Evolutionary conservation across 2,797 vertebrate species (phyloP), one percentile per base, ranked within the genome.

Genomic region (Neopelma chrysocephalum): DNA sequence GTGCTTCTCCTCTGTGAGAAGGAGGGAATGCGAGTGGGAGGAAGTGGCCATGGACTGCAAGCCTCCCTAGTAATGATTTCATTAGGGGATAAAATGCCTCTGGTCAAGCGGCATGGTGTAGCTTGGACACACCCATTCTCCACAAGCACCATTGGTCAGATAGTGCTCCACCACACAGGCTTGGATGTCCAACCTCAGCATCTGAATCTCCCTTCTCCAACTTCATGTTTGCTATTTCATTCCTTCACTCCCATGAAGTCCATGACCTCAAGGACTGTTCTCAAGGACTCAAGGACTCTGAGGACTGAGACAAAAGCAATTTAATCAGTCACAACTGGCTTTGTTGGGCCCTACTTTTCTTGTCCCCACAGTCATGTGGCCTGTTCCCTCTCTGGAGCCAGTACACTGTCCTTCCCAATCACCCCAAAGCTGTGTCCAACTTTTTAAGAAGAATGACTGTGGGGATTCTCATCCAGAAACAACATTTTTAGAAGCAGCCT

Each of bases 341-440:
- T 86, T 71, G 29, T 29, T 81, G 76, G 6, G 26, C 68, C 32
- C 50, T 57, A 42, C 42, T 57, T 13, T 72, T 75, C 43, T 31
- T 47, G 17, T 50, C 53, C 64, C 53, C 34, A 15, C 0, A 7
- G 61, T 61, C 61, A 57, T 2, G 5, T 0, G 0, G 50, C 11
- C 48, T 81, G 61, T 68, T 15, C 20, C 36, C 23, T 27, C 32
- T n/a, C 53, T 77, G 12, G 19, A 36, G 26, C 21, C 57, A 69
- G 18, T 2, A 64, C 6, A 8, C 23, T 82, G 47, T 42, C 16
- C 40, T 83, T 32, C 23, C 27, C 54, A 50, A 14, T 84, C 57
- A 90, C 34, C 4, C 42, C 60, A 1, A 3, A 87, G 12, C 34
- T 27, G 11, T 38, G 22, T 16, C 38, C 16, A 32, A 0, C 18